These are phyloP conservation scores for Theonella swinhoei DNA, from an alignment of 37 sponge, comb jelly and placozoan genomes.

Conservation along the genomic window DNA sequence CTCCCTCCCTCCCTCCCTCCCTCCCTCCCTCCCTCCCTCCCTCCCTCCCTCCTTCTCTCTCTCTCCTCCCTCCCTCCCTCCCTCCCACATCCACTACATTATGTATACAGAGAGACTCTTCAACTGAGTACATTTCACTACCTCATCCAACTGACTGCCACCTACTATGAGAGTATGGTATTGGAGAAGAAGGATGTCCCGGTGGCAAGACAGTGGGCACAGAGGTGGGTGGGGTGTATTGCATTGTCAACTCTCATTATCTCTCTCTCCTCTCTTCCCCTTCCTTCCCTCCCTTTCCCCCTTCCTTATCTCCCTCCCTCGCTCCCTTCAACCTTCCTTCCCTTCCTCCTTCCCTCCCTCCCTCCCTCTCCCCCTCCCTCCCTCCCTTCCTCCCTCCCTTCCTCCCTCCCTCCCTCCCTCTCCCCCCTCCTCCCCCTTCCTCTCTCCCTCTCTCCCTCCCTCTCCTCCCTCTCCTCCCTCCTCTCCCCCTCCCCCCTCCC, in stretches of 20 bases:
- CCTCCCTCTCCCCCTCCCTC: not conserved
- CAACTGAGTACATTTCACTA: slow-evolving; percentile 70
- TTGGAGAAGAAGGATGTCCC: slow-evolving; percentile 60
- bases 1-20: not conserved
- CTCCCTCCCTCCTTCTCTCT: not conserved
- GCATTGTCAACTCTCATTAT: too few relatives aligned
- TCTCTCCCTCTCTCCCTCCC: not conserved
- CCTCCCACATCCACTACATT: slow-evolving; percentile 1
- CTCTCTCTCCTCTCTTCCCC: not conserved
- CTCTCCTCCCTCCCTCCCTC: slow-evolving; percentile 1
- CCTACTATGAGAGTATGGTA: slow-evolving; percentile 76
- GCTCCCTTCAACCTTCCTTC: not conserved
- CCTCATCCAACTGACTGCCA: slow-evolving; percentile 61
- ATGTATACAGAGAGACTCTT: slow-evolving; percentile 70
- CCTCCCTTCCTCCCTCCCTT: not conserved
- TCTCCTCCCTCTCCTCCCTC: not conserved
- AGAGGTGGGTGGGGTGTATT: slow-evolving; percentile 38
- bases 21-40: not conserved
- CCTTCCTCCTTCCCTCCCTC: not conserved
- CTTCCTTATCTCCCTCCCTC: not conserved
- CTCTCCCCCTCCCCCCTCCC: not conserved
- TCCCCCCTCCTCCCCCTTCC: not conserved
- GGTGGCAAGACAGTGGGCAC: slow-evolving; percentile 51
- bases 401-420: not conserved
- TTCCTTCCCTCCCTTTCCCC: not conserved